Percentiles rank a stretch among this genome's conserved stretches.
Evolutionary conservation across 2,888 invertebrate species (phyloP).

Genomic region (Deroplatys truncata): DNA sequence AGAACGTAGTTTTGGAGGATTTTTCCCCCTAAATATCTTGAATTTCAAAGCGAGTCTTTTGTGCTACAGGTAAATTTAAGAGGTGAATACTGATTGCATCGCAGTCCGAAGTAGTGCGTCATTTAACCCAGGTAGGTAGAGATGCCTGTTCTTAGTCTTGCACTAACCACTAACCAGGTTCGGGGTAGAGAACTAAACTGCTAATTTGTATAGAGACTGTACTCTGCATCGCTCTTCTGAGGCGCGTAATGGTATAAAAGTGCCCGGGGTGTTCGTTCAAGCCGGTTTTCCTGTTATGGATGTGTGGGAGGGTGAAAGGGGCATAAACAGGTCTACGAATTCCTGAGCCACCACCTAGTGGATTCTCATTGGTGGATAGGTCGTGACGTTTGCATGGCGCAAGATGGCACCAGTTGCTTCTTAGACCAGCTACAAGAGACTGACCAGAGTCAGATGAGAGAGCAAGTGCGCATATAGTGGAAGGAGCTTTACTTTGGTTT

Average conservation of each 20-base stretch:
- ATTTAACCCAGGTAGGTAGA: too few species aligned
- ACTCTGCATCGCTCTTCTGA: constrained; percentile 14
- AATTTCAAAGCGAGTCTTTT: too few species aligned
- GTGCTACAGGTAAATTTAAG: too few species aligned
- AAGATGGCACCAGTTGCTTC: constrained; percentile 15
- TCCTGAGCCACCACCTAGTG: constrained; percentile 15
- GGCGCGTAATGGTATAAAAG: constrained; percentile 21
- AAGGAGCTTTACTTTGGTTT: background rate
- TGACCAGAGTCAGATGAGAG: background rate
- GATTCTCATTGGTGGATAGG: background rate
- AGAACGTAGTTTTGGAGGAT: too few species aligned
- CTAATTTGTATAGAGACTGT: constrained; percentile 11
- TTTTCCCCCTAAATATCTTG: too few species aligned
- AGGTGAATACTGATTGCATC: too few species aligned
- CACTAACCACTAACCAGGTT: too few species aligned
- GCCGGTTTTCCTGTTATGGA: constrained; percentile 18
- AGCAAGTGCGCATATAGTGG: background rate
- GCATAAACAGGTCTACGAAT: constrained; percentile 10
- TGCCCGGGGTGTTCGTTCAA: constrained; percentile 17
- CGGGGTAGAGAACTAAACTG: background rate
- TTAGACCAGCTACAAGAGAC: background rate
- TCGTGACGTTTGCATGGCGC: constrained; percentile 2
- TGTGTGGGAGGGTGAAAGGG: constrained; percentile 16
- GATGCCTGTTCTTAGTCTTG: too few species aligned
- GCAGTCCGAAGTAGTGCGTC: too few species aligned